Conservation (phyloP, 2,888 invertebrate genomes). For the Drosophila affinis region DNA sequence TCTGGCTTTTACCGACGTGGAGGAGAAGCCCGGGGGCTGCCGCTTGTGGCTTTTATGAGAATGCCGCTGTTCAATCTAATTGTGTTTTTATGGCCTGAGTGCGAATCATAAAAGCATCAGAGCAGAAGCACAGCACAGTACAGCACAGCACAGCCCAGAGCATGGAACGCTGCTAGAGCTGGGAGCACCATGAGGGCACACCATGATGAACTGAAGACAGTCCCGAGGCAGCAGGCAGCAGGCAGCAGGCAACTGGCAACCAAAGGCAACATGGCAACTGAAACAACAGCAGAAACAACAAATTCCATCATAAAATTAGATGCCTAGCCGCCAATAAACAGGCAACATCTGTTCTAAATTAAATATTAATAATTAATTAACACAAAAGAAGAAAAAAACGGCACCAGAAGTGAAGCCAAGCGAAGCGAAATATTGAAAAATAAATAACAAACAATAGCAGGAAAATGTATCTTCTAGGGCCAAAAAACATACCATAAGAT, state of each 20-base stretch:
- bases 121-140: conserved; percentile 5
- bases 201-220: neutral
- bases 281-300: neutral
- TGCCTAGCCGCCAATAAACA: conserved; percentile 25
- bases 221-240: neutral
- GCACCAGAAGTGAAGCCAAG: neutral
- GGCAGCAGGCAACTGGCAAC: neutral
- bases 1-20: neutral
- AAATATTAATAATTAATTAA: conserved; percentile 62
- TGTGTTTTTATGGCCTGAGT: conserved; percentile 58
- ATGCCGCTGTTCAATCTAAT: conserved; percentile 59
- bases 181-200: neutral
- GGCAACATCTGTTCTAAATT: conserved; percentile 47
- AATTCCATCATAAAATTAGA: neutral
- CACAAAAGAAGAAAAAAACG: conserved; percentile 20
- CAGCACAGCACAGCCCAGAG: no score
- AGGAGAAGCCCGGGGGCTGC: neutral
- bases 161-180: neutral
- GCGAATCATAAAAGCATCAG: conserved; percentile 51
- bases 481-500: neutral
- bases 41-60: conserved; percentile 59
- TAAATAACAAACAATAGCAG: neutral
- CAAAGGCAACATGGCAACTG: neutral
- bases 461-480: no score
- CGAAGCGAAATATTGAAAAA: neutral